Conservation (phyloP, 2,888 invertebrate species). For the Apamea crenata region DNA sequence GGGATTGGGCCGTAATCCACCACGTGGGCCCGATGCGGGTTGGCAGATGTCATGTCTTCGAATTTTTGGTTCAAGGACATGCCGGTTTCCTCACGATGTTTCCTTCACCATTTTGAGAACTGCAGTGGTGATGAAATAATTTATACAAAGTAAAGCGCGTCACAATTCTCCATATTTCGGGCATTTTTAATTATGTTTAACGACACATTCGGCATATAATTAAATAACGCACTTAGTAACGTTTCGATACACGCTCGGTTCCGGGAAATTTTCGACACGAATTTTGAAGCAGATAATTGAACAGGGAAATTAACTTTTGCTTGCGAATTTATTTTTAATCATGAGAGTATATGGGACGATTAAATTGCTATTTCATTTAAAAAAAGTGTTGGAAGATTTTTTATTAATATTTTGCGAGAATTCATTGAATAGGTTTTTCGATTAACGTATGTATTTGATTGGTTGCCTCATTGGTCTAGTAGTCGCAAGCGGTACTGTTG, state of each 20-base stretch:
- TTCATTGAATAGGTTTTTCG: not conserved
- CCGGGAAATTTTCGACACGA: conserved; percentile 16
- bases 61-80: too few relatives aligned
- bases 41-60: too few relatives aligned
- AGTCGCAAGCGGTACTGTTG: not conserved
- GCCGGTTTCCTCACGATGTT: too few relatives aligned
- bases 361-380: conserved; percentile 12
- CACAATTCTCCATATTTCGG: not conserved
- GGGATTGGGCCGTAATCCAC: too few relatives aligned
- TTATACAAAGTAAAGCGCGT: too few relatives aligned
- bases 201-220: conserved; percentile 9
- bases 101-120: too few relatives aligned
- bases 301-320: conserved; percentile 34
- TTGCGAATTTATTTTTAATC: conserved; percentile 44
- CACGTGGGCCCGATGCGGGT: too few relatives aligned
- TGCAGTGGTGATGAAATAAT: too few relatives aligned
- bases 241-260: conserved; percentile 1
- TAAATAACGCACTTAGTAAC: conserved; percentile 26
- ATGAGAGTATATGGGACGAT: not conserved
- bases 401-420: not conserved
- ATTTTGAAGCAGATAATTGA: conserved; percentile 39
- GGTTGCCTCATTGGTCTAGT: not conserved
- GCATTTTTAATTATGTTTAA: conserved; percentile 25
- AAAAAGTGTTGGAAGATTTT: conserved; percentile 2
- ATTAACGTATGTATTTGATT: not conserved